Base-by-base conservation (phyloP, 2,797 vertebrate species). In the Vespertilio murinus region DNA sequence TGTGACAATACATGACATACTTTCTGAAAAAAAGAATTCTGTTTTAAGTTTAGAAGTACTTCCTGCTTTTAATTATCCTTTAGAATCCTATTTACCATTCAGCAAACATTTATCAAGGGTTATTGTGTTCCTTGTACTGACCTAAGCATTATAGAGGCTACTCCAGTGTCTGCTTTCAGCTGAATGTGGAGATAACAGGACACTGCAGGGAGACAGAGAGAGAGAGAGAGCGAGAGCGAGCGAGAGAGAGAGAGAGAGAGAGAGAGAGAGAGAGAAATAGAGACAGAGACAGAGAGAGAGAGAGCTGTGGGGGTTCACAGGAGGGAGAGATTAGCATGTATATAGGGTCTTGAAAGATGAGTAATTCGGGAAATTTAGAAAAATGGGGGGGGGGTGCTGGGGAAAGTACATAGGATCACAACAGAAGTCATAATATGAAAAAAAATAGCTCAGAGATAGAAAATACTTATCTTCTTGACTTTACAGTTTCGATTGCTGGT, bases 131-230 rank as follows among this genome's bases (percentile, higher is more conserved):
- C 59, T 38, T 14, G 3, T 65, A 80, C 47, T 83, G 70, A 79
- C 54, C 52, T 81, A 71, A 61, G 8, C 23, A 18, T 82, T 25
- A 28, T 14, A 40, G 13, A 56, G 7, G 5, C 45, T 23, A 45
- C 33, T 59, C 3, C 11, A 90, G 6, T 16, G 71, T 71, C 28
- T 81, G 9, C 33, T 64, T 73, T 77, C 14, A n/a, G 49, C 73
- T 95, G 67, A 81, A 95, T 88, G 92, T 77, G 47, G 90, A 96
- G 86, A 73, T 77, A 80, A 92, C 38, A n/a, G 35, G 49, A 16
- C 49, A 80, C 12, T 25, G 2, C 30, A 54, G 16, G 69, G 59
- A 47, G 61, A 22, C 22, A 67, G 67, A 88, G 23, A 49, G 38
- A 92, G 61, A 52, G 4, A n/a, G n/a, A n/a, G n/a, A n/a, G n/a